Conservation (phyloP, 2,888 invertebrate species). For the Gandaritis pyraliata region DNA sequence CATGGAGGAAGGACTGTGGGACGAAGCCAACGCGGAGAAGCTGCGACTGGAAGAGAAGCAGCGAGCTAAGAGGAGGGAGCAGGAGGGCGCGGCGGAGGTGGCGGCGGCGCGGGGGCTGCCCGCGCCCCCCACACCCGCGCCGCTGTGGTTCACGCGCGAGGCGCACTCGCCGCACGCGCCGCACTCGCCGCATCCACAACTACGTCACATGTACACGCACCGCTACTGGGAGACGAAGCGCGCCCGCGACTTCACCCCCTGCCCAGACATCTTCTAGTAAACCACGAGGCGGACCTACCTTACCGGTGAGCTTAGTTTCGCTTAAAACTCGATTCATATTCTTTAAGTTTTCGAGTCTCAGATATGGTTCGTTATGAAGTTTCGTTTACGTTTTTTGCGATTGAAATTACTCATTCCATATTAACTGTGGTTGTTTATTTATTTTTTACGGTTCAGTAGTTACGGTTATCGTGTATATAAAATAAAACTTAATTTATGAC, state of each 20-base stretch:
- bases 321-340: conserved; percentile 11
- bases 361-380: conserved; percentile 30
- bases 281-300: not conserved
- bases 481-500: conserved; percentile 52
- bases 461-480: conserved; percentile 48
- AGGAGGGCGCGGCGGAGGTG: conserved; percentile 91
- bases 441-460: conserved; percentile 46
- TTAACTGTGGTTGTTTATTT: conserved; percentile 53
- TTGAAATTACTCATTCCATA: conserved; percentile 55
- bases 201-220: conserved; percentile 91
- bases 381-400: conserved; percentile 40
- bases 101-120: conserved; percentile 86
- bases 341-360: conserved; percentile 22
- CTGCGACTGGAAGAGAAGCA: conserved; percentile 97
- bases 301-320: conserved; percentile 16
- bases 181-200: conserved; percentile 68
- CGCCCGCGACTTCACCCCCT: conserved; percentile 93
- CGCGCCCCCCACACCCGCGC: conserved; percentile 86
- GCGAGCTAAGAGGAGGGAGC: conserved; percentile 89
- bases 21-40: conserved; percentile 95
- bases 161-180: conserved; percentile 86
- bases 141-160: conserved; percentile 96
- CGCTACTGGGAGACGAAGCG: conserved; percentile 97
- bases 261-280: conserved; percentile 94
- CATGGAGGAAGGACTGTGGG: conserved; percentile 98